These are phyloP conservation scores for Silurus meridionalis DNA, from an alignment of 2,113 vertebrate genomes.

Conservation along the genomic window DNA sequence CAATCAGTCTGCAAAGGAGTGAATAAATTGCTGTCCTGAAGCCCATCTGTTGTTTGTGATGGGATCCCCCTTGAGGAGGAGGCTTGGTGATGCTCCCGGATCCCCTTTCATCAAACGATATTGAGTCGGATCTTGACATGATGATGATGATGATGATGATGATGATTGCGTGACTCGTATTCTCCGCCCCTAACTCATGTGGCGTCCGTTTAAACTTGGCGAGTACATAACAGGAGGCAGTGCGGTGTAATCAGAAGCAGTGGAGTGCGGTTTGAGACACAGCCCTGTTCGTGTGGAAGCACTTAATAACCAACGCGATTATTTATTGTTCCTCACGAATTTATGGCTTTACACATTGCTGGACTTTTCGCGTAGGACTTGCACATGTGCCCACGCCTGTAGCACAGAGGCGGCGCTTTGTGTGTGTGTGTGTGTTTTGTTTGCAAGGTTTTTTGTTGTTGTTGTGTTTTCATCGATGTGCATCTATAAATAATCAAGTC, in stretches of 20 bases:
- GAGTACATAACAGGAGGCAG: neutral
- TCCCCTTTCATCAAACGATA: neutral
- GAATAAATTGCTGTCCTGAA: neutral
- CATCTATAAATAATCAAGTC: neutral
- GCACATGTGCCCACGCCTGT: neutral
- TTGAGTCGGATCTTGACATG: neutral
- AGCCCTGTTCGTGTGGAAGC: neutral
- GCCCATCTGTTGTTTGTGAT: neutral
- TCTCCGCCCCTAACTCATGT: constrained; percentile 29
- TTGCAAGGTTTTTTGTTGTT: too few relatives aligned
- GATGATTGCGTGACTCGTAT: constrained; percentile 6
- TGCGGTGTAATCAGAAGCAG: neutral
- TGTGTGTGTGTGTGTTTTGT: neutral
- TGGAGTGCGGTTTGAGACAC: neutral
- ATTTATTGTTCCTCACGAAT: neutral
- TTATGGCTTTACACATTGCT: neutral
- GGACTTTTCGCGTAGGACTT: neutral
- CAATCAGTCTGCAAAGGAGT: neutral
- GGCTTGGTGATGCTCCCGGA: neutral
- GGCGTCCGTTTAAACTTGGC: constrained; percentile 28
- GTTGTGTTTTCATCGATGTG: neutral
- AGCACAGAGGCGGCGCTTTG: neutral
- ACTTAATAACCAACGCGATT: neutral
- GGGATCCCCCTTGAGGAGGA: neutral
- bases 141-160: neutral